phyloP scores from a whole-genome alignment of 2,113 vertebrate species.

The Myrmecophaga tridactyla region DNA sequence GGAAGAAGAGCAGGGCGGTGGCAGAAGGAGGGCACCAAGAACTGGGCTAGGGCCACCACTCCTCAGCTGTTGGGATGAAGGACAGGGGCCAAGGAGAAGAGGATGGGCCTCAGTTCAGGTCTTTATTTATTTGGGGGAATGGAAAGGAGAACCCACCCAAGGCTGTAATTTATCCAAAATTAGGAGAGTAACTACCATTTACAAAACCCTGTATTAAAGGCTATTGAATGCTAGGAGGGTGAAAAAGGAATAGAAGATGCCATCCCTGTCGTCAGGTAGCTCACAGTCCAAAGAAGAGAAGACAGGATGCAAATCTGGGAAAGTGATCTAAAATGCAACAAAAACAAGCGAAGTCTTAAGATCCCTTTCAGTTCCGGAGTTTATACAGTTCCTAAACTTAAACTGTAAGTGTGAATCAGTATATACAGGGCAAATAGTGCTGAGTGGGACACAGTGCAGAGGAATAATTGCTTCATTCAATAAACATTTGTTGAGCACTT shows the following conservation, averaged over 20 bases:
- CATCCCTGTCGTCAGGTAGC: background rate
- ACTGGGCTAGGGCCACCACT: background rate
- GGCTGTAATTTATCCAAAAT: background rate
- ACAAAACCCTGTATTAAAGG: background rate
- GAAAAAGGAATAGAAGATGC: constrained; percentile 14
- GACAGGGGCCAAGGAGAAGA: background rate
- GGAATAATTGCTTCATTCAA: background rate
- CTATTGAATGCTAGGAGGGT: background rate
- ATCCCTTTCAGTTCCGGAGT: background rate
- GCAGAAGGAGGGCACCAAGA: background rate
- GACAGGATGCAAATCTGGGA: background rate
- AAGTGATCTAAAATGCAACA: background rate
- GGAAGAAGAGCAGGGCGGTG: background rate
- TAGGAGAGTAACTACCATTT: background rate
- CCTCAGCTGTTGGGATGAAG: background rate
- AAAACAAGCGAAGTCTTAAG: constrained; percentile 22
- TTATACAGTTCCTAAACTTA: background rate
- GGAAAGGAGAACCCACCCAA: background rate
- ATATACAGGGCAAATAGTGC: background rate
- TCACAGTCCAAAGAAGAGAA: constrained; percentile 41
- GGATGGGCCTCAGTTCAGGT: background rate
- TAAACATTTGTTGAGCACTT: background rate
- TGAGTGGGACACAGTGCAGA: background rate
- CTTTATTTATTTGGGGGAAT: background rate
- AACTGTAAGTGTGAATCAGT: background rate